Conservation (phyloP, 2,797 vertebrate species). For the Sebastes flavidus region DNA sequence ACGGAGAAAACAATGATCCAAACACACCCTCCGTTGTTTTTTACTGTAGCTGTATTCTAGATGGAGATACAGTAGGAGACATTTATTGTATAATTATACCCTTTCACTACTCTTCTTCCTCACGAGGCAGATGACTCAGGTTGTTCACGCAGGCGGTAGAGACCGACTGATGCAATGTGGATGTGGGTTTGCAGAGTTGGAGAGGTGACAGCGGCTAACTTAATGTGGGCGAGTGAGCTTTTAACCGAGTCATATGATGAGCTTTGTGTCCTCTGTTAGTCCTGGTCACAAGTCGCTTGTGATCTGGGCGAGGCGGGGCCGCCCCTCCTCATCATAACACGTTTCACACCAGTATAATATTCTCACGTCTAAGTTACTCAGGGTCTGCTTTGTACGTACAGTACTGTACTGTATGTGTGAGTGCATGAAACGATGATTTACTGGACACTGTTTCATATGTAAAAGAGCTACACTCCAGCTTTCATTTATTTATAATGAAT, state of each 20-base stretch:
- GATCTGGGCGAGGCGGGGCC: background rate
- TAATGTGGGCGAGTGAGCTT: background rate
- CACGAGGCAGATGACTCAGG: constrained; percentile 21
- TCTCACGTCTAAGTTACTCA: background rate
- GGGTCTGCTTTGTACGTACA: background rate
- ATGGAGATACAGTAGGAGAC: background rate
- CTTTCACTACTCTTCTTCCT: background rate
- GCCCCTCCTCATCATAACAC: background rate
- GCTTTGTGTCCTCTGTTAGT: constrained; percentile 12
- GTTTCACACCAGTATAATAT: constrained; percentile 21
- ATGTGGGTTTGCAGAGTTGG: background rate
- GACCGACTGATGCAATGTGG: background rate
- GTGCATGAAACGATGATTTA: background rate
- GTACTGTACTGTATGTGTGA: background rate
- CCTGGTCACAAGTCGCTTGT: constrained; percentile 33
- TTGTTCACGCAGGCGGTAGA: background rate
- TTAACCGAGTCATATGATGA: constrained; percentile 39
- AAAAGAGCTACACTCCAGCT: background rate
- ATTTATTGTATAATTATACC: background rate
- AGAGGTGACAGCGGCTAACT: background rate
- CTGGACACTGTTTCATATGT: background rate
- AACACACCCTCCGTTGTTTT: background rate
- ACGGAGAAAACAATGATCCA: constrained; percentile 6
- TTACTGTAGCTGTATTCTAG: background rate
- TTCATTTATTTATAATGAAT: constrained; percentile 18